Evolutionary conservation across 2,888 invertebrate species (phyloP).

Genomic region (Macrophya alboannulata): DNA sequence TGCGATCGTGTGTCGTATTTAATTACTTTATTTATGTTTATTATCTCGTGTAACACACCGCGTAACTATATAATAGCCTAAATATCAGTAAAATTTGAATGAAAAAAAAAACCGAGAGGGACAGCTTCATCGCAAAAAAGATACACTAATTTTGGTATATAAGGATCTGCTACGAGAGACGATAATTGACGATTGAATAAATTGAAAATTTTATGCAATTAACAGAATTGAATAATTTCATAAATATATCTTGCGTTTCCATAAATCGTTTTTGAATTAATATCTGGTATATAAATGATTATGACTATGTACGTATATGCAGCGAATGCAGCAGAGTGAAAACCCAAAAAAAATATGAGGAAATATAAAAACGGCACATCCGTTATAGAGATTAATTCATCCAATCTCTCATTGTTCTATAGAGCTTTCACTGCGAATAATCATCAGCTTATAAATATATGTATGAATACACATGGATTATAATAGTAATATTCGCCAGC

Average conservation of each 20-base stretch:
- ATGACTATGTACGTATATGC: not conserved
- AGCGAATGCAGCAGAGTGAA: not conserved
- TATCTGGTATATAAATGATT: too few species aligned
- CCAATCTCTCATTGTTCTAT: not conserved
- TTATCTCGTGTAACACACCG: slow-evolving; percentile 23
- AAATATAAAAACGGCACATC: too few species aligned
- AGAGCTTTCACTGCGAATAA: not conserved
- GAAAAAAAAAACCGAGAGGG: not conserved
- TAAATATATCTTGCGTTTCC: too few species aligned
- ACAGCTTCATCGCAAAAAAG: not conserved
- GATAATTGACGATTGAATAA: too few species aligned
- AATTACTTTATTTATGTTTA: slow-evolving; percentile 49
- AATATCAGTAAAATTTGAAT: not conserved
- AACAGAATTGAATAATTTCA: too few species aligned
- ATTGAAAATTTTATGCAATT: too few species aligned
- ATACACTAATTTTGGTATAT: not conserved
- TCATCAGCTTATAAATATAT: not conserved
- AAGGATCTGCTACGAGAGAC: too few species aligned
- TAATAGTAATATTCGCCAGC: not conserved
- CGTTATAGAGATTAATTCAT: not conserved
- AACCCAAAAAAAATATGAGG: not conserved
- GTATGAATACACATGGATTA: not conserved
- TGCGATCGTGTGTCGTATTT: slow-evolving; percentile 31
- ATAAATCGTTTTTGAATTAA: too few species aligned
- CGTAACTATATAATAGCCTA: not conserved